These are phyloP conservation scores for Plagiodera versicolora DNA, from an alignment of 2,888 invertebrate genomes.

Conservation along the genomic window DNA sequence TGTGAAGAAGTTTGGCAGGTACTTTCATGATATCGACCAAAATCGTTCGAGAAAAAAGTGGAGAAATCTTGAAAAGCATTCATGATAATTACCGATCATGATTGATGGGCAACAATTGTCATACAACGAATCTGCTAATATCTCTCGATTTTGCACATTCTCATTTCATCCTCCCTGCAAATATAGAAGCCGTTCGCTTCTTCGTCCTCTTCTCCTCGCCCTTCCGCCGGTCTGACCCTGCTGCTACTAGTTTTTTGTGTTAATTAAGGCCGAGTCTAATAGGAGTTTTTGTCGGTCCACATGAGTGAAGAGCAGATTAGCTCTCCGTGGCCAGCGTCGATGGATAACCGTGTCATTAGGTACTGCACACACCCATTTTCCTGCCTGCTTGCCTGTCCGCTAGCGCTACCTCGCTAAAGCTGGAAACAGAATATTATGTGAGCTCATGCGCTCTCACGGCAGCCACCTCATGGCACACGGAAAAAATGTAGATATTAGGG, in stretches of 20 bases:
- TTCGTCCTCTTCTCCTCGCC: constrained; percentile 14
- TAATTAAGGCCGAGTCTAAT: constrained; percentile 54
- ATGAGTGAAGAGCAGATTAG: constrained; percentile 52
- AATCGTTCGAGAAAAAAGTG: too few species aligned
- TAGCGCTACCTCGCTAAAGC: constrained; percentile 14
- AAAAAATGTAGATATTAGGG: too few species aligned
- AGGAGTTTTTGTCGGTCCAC: constrained; percentile 52
- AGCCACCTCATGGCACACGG: too few species aligned
- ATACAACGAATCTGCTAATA: neutral
- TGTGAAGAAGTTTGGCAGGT: too few species aligned
- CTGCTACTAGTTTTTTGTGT: constrained; percentile 48
- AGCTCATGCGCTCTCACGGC: too few species aligned
- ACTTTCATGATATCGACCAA: too few species aligned
- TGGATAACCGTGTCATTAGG: constrained; percentile 46
- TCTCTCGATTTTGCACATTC: constrained; percentile 8
- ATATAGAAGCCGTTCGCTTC: constrained; percentile 5
- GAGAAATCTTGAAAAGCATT: too few species aligned
- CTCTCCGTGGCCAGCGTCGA: constrained; percentile 29
- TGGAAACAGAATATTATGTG: too few species aligned
- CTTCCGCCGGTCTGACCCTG: neutral
- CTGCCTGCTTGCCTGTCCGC: neutral
- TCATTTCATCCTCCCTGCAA: neutral
- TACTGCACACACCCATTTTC: constrained; percentile 21
- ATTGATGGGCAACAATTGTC: too few species aligned
- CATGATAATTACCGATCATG: too few species aligned